Evolutionary conservation across 2,888 invertebrate genomes (phyloP), one percentile per base, ranked within the genome.

Genomic region (Papilio demoleus): DNA sequence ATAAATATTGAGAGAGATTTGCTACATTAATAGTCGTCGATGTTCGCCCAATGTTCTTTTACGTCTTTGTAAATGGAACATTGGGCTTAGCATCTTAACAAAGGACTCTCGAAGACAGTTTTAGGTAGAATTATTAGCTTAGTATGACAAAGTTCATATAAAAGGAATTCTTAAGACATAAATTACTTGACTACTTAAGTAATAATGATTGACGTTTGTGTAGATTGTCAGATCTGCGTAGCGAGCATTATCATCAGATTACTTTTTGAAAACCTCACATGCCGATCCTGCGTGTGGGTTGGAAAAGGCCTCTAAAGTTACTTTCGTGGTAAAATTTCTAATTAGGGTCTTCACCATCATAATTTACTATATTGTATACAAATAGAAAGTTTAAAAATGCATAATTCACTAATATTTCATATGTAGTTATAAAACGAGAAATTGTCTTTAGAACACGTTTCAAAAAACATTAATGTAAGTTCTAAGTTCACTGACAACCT

Each of bases 1-100:
- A 88, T 89, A 89, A 90, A 90, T 88, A 89, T 90, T 88, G 82
- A 82, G 79, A 80, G 78, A 75, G 78, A 77, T 70, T 69, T 66
- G 40, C 67, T 62, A 56, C 65, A 65, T 40, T 62, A 24, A 50
- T 38, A 50, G 50, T 56, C 45, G 56, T 70, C 70, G 71, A 34
- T 12, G n/a, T 19, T 27, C 19, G 5, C 24, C 24, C 47, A 11
- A 17, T 6, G 14, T 19, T 42, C 42, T 40, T 3, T 31, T 40
- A 62, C 8, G 22, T 31, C 40, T 56, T 42, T 50, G 27, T 47
- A 38, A 59, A 19, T 8, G 17, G 58, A 58, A 19, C 14, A 4
- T 14, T 50, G 3, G 22, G 27, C 8, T 53, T n/a, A 31, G 56
- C 56, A 24, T 50, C 24, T 50, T 50, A 50, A 5, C 11, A 12